Base-by-base conservation (phyloP, 1,140 invertebrate species). In the Helicoverpa zea region DNA sequence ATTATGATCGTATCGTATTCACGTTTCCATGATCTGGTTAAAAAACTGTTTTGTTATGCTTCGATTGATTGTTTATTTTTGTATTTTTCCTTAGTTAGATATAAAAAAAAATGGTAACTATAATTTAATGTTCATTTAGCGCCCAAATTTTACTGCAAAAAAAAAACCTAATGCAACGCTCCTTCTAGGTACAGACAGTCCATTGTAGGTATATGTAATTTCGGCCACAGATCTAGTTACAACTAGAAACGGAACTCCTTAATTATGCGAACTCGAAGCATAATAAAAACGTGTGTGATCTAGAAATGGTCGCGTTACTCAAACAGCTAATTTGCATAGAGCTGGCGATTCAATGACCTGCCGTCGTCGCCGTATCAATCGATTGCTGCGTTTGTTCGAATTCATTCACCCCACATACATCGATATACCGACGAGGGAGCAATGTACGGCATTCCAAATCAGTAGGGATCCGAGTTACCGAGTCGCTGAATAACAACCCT, bases 341-440 rank as follows among this genome's bases (percentile, higher is more conserved):
- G 54, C 51, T n/a, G 54, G 47, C 47, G 61, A 66, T 74, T 81
- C 58, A 75, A 58, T 81, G 68, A 74, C 70, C 72, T 47, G 59
- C n/a, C 70, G 30, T 12, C 35, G 47, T 59, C 66, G 59, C 49
- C 47, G 63, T 61, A 63, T 49, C 61, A 74, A 75, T 66, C 70
- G 79, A 74, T 81, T 77, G 75, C 61, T 77, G 75, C 75, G 75
- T 77, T 77, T 77, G 49, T 77, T 77, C 61, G 47, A 64, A 77
- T 64, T 66, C 75, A 66, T 77, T 77, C 75, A 77, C 75, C 75
- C 61, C 68, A 30, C 23, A 72, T 54, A 72, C 18, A 54, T 23
- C 23, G 75, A 64, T 76, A 63, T 52, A 76, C 51, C 43, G 16
- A 29, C 58, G 72, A 49, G 43, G 74, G 59, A 77, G 75, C 61